Evolutionary conservation across 2,113 vertebrate species (phyloP).

Genomic region (Campylomormyrus numenius): DNA sequence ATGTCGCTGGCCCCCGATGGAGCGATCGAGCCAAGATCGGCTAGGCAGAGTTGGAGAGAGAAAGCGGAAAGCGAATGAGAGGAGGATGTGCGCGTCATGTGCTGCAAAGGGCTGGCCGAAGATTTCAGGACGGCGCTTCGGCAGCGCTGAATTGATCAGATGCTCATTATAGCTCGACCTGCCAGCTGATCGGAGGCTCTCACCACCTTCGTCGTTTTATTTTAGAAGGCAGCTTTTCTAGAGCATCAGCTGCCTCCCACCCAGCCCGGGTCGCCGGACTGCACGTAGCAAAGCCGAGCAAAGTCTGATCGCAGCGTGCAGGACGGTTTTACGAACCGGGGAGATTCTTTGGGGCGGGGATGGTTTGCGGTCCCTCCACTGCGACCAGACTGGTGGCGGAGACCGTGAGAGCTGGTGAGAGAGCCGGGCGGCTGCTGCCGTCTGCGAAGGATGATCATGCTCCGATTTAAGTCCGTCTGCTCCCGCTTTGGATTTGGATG

Average conservation of each 20-base stretch:
- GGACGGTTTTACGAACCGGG: conserved; percentile 43
- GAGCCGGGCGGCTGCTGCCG: conserved; percentile 46
- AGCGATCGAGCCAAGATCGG: neutral
- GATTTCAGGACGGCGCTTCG: conserved; percentile 26
- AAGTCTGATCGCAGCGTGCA: conserved; percentile 29
- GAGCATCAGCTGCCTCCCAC: conserved; percentile 33
- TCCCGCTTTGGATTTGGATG: conserved; percentile 45
- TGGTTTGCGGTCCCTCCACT: conserved; percentile 51
- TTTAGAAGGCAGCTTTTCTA: conserved; percentile 30
- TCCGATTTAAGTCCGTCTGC: conserved; percentile 35
- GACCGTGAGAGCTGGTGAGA: conserved; percentile 46
- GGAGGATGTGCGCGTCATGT: conserved; percentile 55
- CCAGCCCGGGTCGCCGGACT: conserved; percentile 47
- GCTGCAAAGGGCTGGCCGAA: conserved; percentile 44
- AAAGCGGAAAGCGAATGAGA: conserved; percentile 26
- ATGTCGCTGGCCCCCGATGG: conserved; percentile 12
- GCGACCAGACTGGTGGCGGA: conserved; percentile 36
- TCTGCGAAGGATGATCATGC: conserved; percentile 52
- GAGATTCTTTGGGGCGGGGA: conserved; percentile 48
- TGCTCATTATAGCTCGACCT: conserved; percentile 49
- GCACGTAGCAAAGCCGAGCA: conserved; percentile 45
- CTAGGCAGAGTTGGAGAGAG: conserved; percentile 42
- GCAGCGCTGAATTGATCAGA: conserved; percentile 43
- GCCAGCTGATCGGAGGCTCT: conserved; percentile 42
- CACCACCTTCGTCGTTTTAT: conserved; percentile 29